Conservation (phyloP, 2,797 vertebrate genomes). For the Silurus aristotelis region DNA sequence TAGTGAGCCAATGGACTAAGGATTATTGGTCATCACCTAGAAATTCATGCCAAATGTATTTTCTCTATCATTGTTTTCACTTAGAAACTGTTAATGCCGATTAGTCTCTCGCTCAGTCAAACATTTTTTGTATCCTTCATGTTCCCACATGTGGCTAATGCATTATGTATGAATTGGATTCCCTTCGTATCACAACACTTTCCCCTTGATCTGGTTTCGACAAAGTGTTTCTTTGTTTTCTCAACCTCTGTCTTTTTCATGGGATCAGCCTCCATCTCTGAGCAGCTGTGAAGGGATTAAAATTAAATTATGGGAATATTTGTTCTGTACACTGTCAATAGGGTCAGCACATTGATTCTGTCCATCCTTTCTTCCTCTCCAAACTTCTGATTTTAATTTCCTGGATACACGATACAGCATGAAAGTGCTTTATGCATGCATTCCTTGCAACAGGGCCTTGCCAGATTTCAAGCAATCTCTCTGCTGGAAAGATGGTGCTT, state of each 20-base stretch:
- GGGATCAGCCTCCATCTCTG: conserved; percentile 52
- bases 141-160: conserved; percentile 8
- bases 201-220: conserved; percentile 54
- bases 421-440: conserved; percentile 61
- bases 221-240: conserved; percentile 67
- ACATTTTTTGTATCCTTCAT: conserved; percentile 18
- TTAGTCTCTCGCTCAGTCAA: conserved; percentile 28
- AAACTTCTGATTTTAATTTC: conserved; percentile 63
- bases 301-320: conserved; percentile 67
- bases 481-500: conserved; percentile 6
- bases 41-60: conserved; percentile 4
- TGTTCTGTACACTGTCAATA: conserved; percentile 56
- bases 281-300: conserved; percentile 64
- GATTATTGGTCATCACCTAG: neutral
- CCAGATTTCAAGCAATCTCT: conserved; percentile 37
- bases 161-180: conserved; percentile 54
- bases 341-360: conserved; percentile 57
- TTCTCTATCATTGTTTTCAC: neutral
- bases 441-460: conserved; percentile 45
- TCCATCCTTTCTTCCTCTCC: conserved; percentile 54
- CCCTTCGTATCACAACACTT: conserved; percentile 54
- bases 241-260: conserved; percentile 62
- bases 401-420: conserved; percentile 58
- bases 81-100: neutral
- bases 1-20: neutral